Base-by-base conservation (phyloP, 2,113 vertebrate species). In the Lathamus discolor region DNA sequence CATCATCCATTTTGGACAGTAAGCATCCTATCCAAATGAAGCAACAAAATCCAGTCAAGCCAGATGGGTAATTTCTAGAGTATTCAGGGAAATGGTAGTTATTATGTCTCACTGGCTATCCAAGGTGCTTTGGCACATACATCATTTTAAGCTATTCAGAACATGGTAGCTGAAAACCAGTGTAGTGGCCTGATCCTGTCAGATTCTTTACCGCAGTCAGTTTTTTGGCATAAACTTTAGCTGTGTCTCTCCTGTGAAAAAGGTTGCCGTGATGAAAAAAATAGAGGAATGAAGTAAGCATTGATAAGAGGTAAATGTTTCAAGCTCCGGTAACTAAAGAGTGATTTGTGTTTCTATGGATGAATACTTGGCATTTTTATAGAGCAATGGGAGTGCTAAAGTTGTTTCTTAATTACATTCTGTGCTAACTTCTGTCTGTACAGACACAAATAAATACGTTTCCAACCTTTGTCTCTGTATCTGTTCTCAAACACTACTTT, bases 121-220 rank as follows among this genome's bases (percentile, higher is more conserved):
- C 88, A 95, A 97, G 94, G 93, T 97, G 55, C 85, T 97, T 96
- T 97, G 92, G 82, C 88, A 95, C 73, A 83, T 96, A 10, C 52
- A 91, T 95, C 3, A 37, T 95, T 96, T 96, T 90, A 87, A 96
- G 61, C 55, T 83, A 93, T 85, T 90, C 91, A 87, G 85, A 97
- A 95, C 64, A 67, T 7, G 96, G 86, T 92, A 93, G 93, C 88
- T 61, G 94, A 97, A 96, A 93, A 23, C 69, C 90, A 90, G 77
- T 88, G 92, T 97, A 96, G 93, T 94, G 88, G 77, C 91, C 94
- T 96, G 85, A 97, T 96, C 93, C 76, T 96, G 90, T 96, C 91
- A 97, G 75, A 87, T 96, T 77, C 41, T 94, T 97, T 93, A 93
- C 37, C 66, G 61, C 66, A 92, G 20, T 85, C 5, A 64, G 80